Percentiles rank a stretch among this genome's conserved stretches.
These are phyloP conservation scores for Numida meleagris DNA, from an alignment of 2,113 vertebrate genomes.

Conservation along the genomic window DNA sequence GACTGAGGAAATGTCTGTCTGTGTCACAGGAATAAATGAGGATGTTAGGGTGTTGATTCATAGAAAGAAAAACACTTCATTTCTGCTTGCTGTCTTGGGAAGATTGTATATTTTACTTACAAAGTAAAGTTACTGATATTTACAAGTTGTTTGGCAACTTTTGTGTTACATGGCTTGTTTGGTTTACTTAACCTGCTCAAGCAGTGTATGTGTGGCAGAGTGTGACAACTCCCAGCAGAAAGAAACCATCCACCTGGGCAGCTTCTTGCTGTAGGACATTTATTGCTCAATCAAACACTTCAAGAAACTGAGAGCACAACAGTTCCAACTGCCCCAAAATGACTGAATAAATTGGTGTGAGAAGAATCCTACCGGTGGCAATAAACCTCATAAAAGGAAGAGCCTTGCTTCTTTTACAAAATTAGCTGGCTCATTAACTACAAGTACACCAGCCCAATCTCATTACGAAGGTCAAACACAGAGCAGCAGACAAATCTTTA, in stretches of 20 bases:
- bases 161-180: neutral
- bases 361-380: slow-evolving; percentile 25
- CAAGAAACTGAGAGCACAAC: neutral
- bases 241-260: neutral
- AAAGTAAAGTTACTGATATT: neutral
- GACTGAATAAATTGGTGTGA: neutral
- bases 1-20: neutral
- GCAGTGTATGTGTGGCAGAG: neutral
- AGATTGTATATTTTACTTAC: neutral
- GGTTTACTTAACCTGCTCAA: neutral
- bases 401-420: slow-evolving; percentile 8
- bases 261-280: neutral
- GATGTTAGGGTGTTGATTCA: neutral
- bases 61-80: neutral
- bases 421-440: slow-evolving; percentile 49
- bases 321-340: neutral
- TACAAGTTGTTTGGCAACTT: neutral
- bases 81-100: neutral
- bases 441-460: neutral
- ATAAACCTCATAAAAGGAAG: slow-evolving; percentile 38
- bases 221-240: neutral
- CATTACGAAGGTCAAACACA: slow-evolving; percentile 20
- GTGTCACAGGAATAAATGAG: neutral
- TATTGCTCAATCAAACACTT: neutral
- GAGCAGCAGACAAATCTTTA: slow-evolving; percentile 35